phyloP scores from a whole-genome alignment of 2,797 vertebrate genomes.

The Columba guinea region DNA sequence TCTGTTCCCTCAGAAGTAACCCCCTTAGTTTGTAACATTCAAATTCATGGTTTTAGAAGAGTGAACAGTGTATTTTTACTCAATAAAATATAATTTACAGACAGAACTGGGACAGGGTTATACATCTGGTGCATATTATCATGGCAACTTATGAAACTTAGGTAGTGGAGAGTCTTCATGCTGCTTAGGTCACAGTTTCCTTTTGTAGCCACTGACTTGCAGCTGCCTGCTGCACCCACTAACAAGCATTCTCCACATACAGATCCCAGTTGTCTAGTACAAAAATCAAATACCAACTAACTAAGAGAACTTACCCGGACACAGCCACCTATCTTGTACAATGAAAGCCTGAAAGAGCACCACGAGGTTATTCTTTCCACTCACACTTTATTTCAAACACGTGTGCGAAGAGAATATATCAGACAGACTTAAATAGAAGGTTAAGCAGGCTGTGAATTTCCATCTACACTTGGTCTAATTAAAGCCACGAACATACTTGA shows the following conservation, averaged over 20 bases:
- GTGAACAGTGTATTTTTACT: neutral
- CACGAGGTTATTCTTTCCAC: slow-evolving; percentile 34
- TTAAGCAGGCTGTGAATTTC: slow-evolving; percentile 61
- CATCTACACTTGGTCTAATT: slow-evolving; percentile 42
- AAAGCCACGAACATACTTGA: slow-evolving; percentile 34
- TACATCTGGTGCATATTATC: neutral
- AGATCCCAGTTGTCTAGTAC: neutral
- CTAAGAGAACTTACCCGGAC: neutral
- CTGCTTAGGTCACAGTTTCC: neutral
- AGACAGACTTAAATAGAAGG: slow-evolving; percentile 54
- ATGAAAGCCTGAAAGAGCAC: neutral
- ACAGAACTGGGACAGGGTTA: neutral
- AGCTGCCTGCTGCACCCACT: neutral
- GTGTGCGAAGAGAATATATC: slow-evolving; percentile 44
- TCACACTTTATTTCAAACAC: slow-evolving; percentile 53
- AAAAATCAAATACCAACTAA: neutral
- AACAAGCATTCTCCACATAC: neutral
- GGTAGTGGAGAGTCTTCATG: neutral
- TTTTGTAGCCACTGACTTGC: neutral
- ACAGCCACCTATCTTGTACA: neutral
- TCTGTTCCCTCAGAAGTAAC: neutral
- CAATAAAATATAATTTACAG: neutral
- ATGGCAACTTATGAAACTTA: neutral
- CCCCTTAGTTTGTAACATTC: neutral
- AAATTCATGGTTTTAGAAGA: neutral